Conservation (phyloP, 1,140 invertebrate genomes). For the Zaprionus ghesquierei region DNA sequence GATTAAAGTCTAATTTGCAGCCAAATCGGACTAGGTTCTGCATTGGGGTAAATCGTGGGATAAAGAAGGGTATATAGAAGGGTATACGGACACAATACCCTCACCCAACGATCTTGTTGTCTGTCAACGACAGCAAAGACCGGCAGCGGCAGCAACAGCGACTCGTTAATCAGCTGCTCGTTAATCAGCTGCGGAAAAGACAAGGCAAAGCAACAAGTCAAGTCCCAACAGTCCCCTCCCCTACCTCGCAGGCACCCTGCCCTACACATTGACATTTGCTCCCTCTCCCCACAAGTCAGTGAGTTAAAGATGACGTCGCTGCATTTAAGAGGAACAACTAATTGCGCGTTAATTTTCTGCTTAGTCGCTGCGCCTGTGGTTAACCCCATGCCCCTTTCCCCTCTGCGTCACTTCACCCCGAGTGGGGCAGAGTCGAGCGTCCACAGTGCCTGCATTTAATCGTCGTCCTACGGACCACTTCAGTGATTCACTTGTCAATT, state of each 20-base stretch:
- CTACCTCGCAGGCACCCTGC: no score
- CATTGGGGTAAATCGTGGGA: not conserved
- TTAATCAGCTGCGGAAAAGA: constrained; percentile 62
- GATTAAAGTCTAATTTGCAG: not conserved
- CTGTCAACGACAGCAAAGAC: constrained; percentile 41
- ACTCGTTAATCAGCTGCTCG: constrained; percentile 71
- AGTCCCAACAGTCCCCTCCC: constrained; percentile 70
- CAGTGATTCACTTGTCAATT: constrained; percentile 76
- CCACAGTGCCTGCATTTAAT: not conserved
- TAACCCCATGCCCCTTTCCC: not conserved
- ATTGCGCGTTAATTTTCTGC: constrained; percentile 75
- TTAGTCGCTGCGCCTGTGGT: constrained; percentile 39
- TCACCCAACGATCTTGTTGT: no score
- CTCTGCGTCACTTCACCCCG: not conserved
- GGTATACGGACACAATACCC: no score
- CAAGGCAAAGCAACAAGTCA: constrained; percentile 61
- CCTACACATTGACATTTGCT: not conserved
- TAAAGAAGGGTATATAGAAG: not conserved
- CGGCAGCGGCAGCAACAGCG: constrained; percentile 43
- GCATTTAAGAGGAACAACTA: constrained; percentile 67
- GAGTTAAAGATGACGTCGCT: constrained; percentile 56
- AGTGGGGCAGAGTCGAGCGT: not conserved
- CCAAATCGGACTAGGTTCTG: not conserved
- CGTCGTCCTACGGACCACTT: constrained; percentile 7
- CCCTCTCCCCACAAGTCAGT: not conserved